phyloP scores from a whole-genome alignment of 2,888 invertebrate species.

The Dasypolia templi region DNA sequence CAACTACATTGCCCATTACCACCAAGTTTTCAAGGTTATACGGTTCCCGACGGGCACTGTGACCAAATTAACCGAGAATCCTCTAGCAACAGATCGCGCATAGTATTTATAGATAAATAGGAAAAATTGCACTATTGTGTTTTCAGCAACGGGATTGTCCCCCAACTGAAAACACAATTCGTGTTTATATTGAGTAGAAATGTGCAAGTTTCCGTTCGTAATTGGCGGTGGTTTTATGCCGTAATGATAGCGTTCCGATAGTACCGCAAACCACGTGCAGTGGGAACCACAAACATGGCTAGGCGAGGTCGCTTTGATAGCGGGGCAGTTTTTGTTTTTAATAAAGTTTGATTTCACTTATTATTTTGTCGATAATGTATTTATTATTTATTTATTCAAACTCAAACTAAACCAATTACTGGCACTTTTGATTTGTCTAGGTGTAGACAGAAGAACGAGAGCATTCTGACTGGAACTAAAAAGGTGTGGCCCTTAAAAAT shows the following conservation, averaged over 20 bases:
- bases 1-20: too few species aligned
- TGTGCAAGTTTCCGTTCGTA: slow-evolving; percentile 77
- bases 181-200: slow-evolving; percentile 74
- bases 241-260: slow-evolving; percentile 75
- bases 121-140: too few species aligned
- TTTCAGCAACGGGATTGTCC: too few species aligned
- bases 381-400: not conserved
- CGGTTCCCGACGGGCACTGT: too few species aligned
- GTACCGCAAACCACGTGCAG: slow-evolving; percentile 74
- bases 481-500: too few species aligned
- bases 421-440: too few species aligned
- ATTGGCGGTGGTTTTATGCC: slow-evolving; percentile 77
- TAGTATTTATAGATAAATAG: too few species aligned
- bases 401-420: too few species aligned
- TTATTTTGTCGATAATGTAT: not conserved
- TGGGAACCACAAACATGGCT: slow-evolving; percentile 67
- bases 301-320: slow-evolving; percentile 51
- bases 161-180: slow-evolving; percentile 74
- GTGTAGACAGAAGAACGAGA: not conserved
- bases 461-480: not conserved
- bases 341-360: not conserved
- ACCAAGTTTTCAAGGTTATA: not conserved
- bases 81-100: too few species aligned
- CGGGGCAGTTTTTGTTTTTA: slow-evolving; percentile 14
- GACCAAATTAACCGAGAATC: too few species aligned